Conservation (phyloP, 2,797 vertebrate species). For the Emydoidea blandingii region DNA sequence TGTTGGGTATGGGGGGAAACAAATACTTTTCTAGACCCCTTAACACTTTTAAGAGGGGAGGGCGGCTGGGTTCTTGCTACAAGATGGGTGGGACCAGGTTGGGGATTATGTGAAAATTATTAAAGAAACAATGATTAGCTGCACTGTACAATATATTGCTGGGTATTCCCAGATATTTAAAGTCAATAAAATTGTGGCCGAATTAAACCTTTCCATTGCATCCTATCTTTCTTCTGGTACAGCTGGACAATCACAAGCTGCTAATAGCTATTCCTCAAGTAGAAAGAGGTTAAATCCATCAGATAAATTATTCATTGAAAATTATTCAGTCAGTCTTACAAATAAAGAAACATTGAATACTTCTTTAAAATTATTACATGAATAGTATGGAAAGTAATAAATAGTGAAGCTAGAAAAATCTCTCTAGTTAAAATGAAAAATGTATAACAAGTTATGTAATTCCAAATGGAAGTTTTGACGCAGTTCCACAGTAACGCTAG, state of each 20-base stretch:
- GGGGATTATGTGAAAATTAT: not conserved
- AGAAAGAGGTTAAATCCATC: not conserved
- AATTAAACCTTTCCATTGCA: not conserved
- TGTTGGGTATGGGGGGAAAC: not conserved
- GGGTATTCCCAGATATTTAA: not conserved
- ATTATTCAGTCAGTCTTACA: not conserved
- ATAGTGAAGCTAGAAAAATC: not conserved
- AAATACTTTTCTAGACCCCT: not conserved
- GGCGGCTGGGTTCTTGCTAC: not conserved
- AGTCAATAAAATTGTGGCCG: not conserved
- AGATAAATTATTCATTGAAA: not conserved
- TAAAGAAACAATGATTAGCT: not conserved
- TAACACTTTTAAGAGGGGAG: not conserved
- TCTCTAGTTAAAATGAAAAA: not conserved
- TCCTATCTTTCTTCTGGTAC: not conserved
- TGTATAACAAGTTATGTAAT: not conserved
- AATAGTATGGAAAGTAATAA: not conserved
- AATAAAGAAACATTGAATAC: not conserved
- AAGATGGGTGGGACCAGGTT: not conserved
- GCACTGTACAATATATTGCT: not conserved
- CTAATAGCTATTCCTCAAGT: not conserved
- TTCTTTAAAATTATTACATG: not conserved
- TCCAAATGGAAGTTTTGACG: not conserved
- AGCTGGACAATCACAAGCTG: not conserved
- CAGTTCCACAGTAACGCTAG: fast-evolving